Conservation (phyloP, 1,140 invertebrate genomes). For the Himalopsyche phryganea region DNA sequence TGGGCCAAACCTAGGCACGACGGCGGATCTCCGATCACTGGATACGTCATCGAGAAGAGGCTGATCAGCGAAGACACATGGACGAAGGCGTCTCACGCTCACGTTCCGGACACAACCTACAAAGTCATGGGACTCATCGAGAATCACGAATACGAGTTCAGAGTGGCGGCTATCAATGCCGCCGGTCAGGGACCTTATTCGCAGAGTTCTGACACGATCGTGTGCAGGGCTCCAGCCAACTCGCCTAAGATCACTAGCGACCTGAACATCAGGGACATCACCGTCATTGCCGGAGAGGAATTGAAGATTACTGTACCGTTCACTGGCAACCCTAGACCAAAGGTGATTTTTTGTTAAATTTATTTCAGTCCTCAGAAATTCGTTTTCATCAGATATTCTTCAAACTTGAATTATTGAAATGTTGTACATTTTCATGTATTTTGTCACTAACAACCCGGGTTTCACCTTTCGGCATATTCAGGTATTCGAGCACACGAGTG, state of each 20-base stretch:
- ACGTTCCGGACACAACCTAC: conserved; percentile 75
- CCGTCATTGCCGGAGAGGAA: conserved; percentile 91
- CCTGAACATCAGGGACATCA: conserved; percentile 89
- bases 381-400: background rate
- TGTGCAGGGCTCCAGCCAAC: conserved; percentile 80
- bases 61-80: conserved; percentile 85
- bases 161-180: conserved; percentile 93
- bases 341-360: conserved; percentile 43
- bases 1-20: conserved; percentile 93
- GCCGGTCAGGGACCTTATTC: conserved; percentile 92
- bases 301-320: conserved; percentile 95
- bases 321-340: conserved; percentile 84
- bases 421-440: no score
- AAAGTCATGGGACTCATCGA: conserved; percentile 86
- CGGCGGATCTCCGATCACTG: conserved; percentile 86
- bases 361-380: background rate
- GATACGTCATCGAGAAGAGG: conserved; percentile 91
- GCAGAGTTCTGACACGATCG: conserved; percentile 85
- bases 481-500: no score
- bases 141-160: conserved; percentile 96
- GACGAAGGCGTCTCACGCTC: conserved; percentile 82
- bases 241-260: conserved; percentile 91
- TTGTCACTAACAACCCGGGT: no score
- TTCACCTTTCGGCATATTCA: no score
- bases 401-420: no score